Percentiles rank a stretch among this genome's conserved stretches.
Conservation (phyloP, 1,140 invertebrate species). For the Zaprionus ghesquierei region DNA sequence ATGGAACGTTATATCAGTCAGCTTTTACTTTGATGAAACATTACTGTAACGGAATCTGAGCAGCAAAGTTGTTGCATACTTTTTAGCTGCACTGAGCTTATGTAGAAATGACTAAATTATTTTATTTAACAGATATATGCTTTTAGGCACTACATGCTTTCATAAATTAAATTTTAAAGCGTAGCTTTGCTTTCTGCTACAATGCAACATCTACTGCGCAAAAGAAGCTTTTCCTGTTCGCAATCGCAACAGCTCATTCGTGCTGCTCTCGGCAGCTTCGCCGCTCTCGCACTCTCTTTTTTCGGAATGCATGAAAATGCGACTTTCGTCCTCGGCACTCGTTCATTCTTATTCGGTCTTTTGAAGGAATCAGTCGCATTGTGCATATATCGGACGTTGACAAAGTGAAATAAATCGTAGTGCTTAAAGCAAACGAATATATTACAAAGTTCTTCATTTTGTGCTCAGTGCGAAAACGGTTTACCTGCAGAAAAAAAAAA, state of each 20-base stretch:
- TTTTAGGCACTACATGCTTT: slow-evolving; percentile 22
- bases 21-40: background rate
- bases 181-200: background rate
- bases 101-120: background rate
- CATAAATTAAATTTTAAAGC: background rate
- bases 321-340: slow-evolving; percentile 61
- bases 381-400: slow-evolving; percentile 53
- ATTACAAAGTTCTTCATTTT: slow-evolving; percentile 44
- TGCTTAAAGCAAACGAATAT: slow-evolving; percentile 65
- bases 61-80: slow-evolving; percentile 19
- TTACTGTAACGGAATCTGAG: background rate
- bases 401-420: slow-evolving; percentile 45
- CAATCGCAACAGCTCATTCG: background rate
- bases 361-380: slow-evolving; percentile 74
- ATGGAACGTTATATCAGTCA: background rate
- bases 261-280: background rate
- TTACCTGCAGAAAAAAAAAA: slow-evolving; percentile 17
- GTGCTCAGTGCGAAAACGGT: slow-evolving; percentile 34
- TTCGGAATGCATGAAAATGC: slow-evolving; percentile 28
- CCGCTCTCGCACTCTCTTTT: background rate
- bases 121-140: background rate
- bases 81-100: background rate
- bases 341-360: slow-evolving; percentile 76
- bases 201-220: slow-evolving; percentile 1
- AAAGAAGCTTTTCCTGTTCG: slow-evolving; percentile 21